Percentiles rank a stretch among this genome's conserved stretches.
phyloP scores from a whole-genome alignment of 1,140 invertebrate species.

The Megathymus violae region DNA sequence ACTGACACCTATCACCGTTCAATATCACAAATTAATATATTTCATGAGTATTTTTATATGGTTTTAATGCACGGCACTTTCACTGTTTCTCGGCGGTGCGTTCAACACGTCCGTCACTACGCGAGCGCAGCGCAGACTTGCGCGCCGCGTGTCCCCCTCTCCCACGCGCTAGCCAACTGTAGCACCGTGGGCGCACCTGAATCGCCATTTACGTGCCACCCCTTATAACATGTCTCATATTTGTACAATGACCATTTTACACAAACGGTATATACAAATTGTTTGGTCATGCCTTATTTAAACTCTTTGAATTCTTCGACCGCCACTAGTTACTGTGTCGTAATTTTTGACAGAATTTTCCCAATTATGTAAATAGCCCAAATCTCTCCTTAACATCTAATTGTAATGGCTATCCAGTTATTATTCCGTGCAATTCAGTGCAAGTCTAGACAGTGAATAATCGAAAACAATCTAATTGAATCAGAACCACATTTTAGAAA shows the following conservation, averaged over 20 bases:
- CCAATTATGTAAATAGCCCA: background rate
- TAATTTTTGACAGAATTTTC: background rate
- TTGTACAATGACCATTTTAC: conserved; percentile 27
- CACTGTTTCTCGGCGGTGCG: conserved; percentile 46
- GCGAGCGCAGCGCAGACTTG: conserved; percentile 73
- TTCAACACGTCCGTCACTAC: conserved; percentile 56
- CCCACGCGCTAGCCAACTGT: conserved; percentile 58
- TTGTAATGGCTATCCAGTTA: background rate
- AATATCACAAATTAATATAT: conserved; percentile 15
- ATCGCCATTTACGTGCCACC: conserved; percentile 70
- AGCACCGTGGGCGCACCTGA: conserved; percentile 67
- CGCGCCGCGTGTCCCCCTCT: conserved; percentile 51
- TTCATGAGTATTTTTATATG: conserved; percentile 34
- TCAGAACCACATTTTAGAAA: conserved; percentile 51
- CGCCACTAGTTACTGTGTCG: background rate
- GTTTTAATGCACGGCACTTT: conserved; percentile 57
- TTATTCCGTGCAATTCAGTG: conserved; percentile 10
- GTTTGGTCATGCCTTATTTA: conserved; percentile 17
- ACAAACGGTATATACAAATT: conserved; percentile 15
- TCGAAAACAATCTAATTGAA: conserved; percentile 46
- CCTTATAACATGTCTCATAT: conserved; percentile 46
- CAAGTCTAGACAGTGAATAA: conserved; percentile 26
- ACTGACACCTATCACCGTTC: conserved; percentile 41
- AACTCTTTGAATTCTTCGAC: conserved; percentile 1
- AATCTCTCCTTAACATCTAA: background rate